These are phyloP conservation scores for Melinopterus prodromus DNA, from an alignment of 2,888 invertebrate genomes.

Conservation along the genomic window DNA sequence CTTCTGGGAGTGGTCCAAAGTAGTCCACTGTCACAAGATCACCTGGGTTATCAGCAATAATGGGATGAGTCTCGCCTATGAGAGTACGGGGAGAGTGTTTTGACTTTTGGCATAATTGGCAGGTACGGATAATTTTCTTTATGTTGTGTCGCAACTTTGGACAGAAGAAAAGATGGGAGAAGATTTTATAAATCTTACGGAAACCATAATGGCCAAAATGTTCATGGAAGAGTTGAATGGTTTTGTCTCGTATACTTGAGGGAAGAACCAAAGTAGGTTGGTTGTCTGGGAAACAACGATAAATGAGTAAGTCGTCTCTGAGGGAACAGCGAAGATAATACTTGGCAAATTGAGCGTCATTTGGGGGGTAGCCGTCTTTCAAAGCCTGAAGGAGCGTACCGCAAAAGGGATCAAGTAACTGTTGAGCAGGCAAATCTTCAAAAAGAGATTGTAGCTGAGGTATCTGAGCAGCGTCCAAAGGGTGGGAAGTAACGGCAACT, in stretches of 20 bases:
- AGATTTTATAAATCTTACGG: neutral
- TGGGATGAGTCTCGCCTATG: neutral
- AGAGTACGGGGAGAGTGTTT: conserved; percentile 16
- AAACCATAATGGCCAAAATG: conserved; percentile 11
- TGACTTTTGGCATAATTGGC: conserved; percentile 40
- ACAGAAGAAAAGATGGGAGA: neutral
- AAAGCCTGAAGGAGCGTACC: conserved; percentile 35
- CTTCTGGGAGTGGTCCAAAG: conserved; percentile 40
- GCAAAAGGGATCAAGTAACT: conserved; percentile 42
- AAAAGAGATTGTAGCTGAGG: neutral
- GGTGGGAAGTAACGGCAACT: neutral
- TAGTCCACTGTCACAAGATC: conserved; percentile 41
- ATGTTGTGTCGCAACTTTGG: conserved; percentile 16
- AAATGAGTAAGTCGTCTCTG: neutral
- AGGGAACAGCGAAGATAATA: neutral
- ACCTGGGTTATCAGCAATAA: neutral
- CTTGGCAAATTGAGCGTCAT: neutral
- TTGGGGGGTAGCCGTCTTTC: neutral
- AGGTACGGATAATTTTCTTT: conserved; percentile 12
- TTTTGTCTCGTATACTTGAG: neutral
- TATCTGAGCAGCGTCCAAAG: neutral
- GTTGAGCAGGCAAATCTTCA: neutral
- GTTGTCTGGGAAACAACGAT: neutral
- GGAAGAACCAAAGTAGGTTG: neutral
- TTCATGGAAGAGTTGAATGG: neutral